Percentiles rank a stretch among this genome's conserved stretches.
phyloP scores from a whole-genome alignment of 2,888 invertebrate species.

The Trichopria drosophilae region DNA sequence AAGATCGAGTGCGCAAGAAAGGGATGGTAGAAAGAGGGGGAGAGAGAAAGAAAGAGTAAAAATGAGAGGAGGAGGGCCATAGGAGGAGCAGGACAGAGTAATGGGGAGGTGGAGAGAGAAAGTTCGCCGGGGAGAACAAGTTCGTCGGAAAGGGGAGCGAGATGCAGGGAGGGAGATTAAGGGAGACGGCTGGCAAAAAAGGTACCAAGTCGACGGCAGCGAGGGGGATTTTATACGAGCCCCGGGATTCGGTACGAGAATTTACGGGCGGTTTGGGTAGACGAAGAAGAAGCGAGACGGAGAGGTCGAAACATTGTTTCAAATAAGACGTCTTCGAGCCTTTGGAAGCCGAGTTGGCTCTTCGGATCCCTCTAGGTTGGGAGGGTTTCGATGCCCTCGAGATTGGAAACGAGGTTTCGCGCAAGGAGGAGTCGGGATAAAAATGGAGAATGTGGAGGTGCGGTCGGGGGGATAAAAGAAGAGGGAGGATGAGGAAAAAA shows the following conservation, averaged over 20 bases:
- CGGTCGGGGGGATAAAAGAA: constrained; percentile 3
- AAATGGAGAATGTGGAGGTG: constrained; percentile 1
- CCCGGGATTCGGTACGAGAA: constrained; percentile 55
- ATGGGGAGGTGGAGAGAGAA: no score
- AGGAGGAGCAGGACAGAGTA: no score
- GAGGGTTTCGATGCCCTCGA: no score
- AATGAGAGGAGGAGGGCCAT: constrained; percentile 4
- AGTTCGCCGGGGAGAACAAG: no score
- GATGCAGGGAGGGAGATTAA: constrained; percentile 14
- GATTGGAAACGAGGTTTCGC: no score
- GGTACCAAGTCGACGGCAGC: constrained; percentile 35
- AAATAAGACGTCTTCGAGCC: constrained; percentile 52
- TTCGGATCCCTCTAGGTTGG: no score
- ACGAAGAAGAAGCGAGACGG: constrained; percentile 27
- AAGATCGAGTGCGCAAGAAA: constrained; percentile 14
- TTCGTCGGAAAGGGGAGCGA: no score
- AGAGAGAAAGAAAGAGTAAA: background rate
- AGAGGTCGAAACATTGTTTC: constrained; percentile 54
- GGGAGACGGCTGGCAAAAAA: constrained; percentile 34
- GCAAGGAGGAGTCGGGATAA: constrained; percentile 23
- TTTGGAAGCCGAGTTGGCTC: no score
- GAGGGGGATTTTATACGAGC: constrained; percentile 55
- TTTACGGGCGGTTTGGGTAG: constrained; percentile 53
- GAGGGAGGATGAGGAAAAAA: constrained; percentile 16
- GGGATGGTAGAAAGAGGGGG: constrained; percentile 19